Percentiles rank a stretch among this genome's conserved stretches.
These are phyloP conservation scores for Phycodurus eques DNA, from an alignment of 2,113 vertebrate genomes.

Conservation along the genomic window DNA sequence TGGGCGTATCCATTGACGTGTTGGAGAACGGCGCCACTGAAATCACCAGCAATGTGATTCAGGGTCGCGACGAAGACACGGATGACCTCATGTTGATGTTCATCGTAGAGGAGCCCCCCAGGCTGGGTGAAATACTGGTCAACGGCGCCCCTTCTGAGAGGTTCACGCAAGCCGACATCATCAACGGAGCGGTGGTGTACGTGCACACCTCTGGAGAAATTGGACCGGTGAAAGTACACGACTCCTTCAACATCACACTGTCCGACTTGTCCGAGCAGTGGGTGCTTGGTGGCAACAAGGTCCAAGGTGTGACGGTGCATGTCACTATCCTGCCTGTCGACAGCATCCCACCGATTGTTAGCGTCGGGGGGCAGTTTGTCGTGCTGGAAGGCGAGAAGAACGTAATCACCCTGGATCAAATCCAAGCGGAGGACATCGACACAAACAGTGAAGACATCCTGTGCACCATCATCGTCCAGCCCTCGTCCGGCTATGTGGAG, in stretches of 20 bases:
- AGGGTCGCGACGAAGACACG: constrained; percentile 81
- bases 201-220: constrained; percentile 90
- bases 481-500: constrained; percentile 87
- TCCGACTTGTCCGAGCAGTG: constrained; percentile 89
- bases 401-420: constrained; percentile 73
- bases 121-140: constrained; percentile 83
- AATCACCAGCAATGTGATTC: constrained; percentile 86
- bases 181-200: constrained; percentile 86
- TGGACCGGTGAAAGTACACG: constrained; percentile 78
- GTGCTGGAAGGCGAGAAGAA: constrained; percentile 81
- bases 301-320: constrained; percentile 82
- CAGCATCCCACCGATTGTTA: constrained; percentile 77
- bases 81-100: constrained; percentile 91
- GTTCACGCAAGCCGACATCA: constrained; percentile 89
- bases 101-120: constrained; percentile 83
- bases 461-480: constrained; percentile 90
- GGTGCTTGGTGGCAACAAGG: constrained; percentile 80
- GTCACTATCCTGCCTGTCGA: constrained; percentile 93
- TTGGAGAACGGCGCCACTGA: constrained; percentile 87
- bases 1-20: constrained; percentile 88
- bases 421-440: constrained; percentile 82
- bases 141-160: constrained; percentile 78
- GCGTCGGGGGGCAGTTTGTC: constrained; percentile 66
- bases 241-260: constrained; percentile 88
- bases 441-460: constrained; percentile 85